These are phyloP conservation scores for Pomatorhinus ruficollis DNA, from an alignment of 2,113 vertebrate species.

Conservation along the genomic window DNA sequence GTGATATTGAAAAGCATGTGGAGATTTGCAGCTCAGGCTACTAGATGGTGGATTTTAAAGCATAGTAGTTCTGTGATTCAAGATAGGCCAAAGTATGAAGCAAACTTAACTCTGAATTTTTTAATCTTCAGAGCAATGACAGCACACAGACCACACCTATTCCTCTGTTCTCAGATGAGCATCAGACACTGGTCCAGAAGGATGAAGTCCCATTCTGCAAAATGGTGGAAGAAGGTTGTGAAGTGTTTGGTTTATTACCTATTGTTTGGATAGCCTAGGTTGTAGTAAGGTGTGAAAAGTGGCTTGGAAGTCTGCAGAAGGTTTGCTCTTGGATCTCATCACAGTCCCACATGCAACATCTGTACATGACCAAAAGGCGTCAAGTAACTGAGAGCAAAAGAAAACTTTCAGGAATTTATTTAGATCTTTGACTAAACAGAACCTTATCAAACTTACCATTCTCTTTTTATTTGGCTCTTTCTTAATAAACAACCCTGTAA, in stretches of 20 bases:
- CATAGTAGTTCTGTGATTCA: not conserved
- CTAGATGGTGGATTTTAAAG: not conserved
- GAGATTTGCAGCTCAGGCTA: not conserved
- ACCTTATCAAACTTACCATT: conserved; percentile 56
- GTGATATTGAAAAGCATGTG: not conserved
- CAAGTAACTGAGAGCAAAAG: conserved; percentile 40
- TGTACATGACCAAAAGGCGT: conserved; percentile 71
- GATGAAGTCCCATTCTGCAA: not conserved
- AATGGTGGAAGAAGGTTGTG: conserved; percentile 18
- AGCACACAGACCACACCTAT: not conserved
- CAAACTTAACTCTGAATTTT: not conserved
- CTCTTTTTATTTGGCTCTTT: conserved; percentile 61
- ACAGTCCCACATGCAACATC: conserved; percentile 56
- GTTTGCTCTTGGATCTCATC: conserved; percentile 43
- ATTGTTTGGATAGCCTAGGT: conserved; percentile 62
- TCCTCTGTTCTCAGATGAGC: not conserved
- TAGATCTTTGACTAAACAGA: conserved; percentile 46
- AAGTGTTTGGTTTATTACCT: conserved; percentile 45
- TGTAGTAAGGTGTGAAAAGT: not conserved
- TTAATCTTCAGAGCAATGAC: not conserved
- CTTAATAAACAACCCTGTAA: conserved; percentile 27
- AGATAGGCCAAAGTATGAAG: not conserved
- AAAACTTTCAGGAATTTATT: conserved; percentile 65
- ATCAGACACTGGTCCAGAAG: not conserved
- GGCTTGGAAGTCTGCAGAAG: conserved; percentile 31